These are phyloP conservation scores for Venustaconcha ellipsiformis DNA, from an alignment of 1,140 invertebrate species.

Conservation along the genomic window DNA sequence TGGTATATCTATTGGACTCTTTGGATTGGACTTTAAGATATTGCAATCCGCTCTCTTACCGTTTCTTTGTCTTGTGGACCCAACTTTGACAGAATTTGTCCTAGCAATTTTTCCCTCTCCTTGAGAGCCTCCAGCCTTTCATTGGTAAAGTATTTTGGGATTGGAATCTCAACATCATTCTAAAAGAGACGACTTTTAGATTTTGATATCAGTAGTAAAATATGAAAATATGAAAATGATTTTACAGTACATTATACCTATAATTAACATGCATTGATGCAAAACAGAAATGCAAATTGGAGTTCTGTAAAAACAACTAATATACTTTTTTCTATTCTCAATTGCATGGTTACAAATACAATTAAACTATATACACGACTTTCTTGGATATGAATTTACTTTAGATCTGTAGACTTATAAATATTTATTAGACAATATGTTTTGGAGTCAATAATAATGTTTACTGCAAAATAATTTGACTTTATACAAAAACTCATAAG, in stretches of 20 bases:
- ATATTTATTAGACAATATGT: too few relatives aligned
- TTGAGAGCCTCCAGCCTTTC: constrained; percentile 66
- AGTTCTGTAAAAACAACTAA: background rate
- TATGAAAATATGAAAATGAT: background rate
- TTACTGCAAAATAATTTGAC: too few relatives aligned
- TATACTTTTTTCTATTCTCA: too few relatives aligned
- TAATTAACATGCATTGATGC: too few relatives aligned
- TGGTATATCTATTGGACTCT: too few relatives aligned
- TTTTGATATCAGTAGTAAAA: constrained; percentile 2
- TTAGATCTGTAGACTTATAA: too few relatives aligned
- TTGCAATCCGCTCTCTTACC: constrained; percentile 40
- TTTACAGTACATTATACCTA: too few relatives aligned
- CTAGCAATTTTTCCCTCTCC: constrained; percentile 68
- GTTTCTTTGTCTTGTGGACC: constrained; percentile 63
- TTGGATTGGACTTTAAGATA: background rate
- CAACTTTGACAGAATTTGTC: constrained; percentile 66
- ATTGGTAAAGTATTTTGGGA: constrained; percentile 71
- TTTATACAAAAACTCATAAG: too few relatives aligned
- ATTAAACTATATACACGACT: too few relatives aligned
- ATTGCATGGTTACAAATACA: too few relatives aligned
- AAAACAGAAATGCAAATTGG: background rate
- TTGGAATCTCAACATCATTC: constrained; percentile 71
- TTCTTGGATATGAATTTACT: too few relatives aligned
- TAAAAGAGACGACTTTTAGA: constrained; percentile 35
- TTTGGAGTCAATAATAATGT: too few relatives aligned